Evolutionary conservation across 1,140 invertebrate species (phyloP), one percentile per base, ranked within the genome.

Genomic region (Trialeurodes vaporariorum): DNA sequence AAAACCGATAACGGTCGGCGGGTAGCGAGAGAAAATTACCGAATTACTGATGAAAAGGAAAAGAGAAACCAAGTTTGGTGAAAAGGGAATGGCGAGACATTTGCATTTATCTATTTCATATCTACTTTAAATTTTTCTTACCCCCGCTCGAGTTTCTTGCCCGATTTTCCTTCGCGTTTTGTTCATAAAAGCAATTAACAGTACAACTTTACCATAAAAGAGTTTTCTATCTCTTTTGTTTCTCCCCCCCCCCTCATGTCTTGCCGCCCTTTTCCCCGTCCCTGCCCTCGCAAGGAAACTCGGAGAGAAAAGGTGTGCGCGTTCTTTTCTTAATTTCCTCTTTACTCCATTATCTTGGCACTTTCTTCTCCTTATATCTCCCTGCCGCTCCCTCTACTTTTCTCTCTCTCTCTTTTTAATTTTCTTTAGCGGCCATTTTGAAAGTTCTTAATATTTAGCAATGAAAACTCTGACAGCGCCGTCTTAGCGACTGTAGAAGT

Each of bases 361-460:
- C 34, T 49, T 17, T 17, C 34, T 49, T 17, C 34, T 5, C n/a
- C n/a, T n/a, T n/a, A n/a, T n/a, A n/a, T n/a, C n/a, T n/a, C n/a
- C n/a, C n/a, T n/a, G n/a, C n/a, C n/a, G n/a, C n/a, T n/a, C n/a
- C n/a, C n/a, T n/a, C n/a, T n/a, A n/a, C 63, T 40, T 64, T 61
- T 70, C 70, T 69, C 70, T 72, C 70, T 66, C 67, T 40, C 67
- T 71, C 67, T 72, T 72, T 72, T 71, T 71, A 71, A 71, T 72
- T 72, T 71, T 72, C 70, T 61, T 63, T 58, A 60, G 70, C 71
- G 68, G 71, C 71, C 71, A 72, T 72, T 72, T 72, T 72, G 71
- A 71, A 72, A 72, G 70, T 72, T 72, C 71, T 72, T 72, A 72
- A 72, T 72, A 72, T 72, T 70, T 70, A 67, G 71, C 67, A 68